phyloP scores from a whole-genome alignment of 2,888 invertebrate genomes.

The Camponotus fellah region DNA sequence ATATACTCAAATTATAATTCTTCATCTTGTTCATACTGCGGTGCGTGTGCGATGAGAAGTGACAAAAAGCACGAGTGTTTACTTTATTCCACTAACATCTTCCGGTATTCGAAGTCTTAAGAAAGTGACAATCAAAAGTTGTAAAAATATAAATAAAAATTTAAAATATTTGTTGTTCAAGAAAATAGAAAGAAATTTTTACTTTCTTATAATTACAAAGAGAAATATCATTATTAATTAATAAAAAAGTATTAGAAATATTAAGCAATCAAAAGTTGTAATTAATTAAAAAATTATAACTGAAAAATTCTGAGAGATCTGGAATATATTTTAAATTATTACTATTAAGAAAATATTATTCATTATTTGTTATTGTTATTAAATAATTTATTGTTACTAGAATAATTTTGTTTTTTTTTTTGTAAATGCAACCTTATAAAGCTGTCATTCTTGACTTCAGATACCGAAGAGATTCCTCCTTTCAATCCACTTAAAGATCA shows the following conservation, averaged over 20 bases:
- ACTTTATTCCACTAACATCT: neutral
- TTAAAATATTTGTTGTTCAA: neutral
- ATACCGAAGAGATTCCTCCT: constrained; percentile 47
- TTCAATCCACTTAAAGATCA: constrained; percentile 25
- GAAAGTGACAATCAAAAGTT: neutral
- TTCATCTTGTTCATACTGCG: neutral
- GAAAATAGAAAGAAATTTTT: neutral
- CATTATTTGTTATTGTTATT: neutral
- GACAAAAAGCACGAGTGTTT: constrained; percentile 51
- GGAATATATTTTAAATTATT: neutral
- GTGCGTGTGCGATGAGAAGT: constrained; percentile 71
- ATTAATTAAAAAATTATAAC: neutral
- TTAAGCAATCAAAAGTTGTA: neutral
- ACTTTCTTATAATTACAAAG: neutral
- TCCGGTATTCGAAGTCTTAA: constrained; percentile 2
- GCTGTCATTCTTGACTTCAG: neutral
- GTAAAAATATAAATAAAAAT: constrained; percentile 14
- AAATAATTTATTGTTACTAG: neutral
- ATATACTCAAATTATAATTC: neutral
- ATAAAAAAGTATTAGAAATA: neutral
- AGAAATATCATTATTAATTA: neutral
- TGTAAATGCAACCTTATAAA: neutral
- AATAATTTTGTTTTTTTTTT: neutral
- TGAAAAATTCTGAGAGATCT: neutral
- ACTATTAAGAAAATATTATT: neutral